Conservation (phyloP, 2,888 invertebrate species). For the Ochropleura plecta region DNA sequence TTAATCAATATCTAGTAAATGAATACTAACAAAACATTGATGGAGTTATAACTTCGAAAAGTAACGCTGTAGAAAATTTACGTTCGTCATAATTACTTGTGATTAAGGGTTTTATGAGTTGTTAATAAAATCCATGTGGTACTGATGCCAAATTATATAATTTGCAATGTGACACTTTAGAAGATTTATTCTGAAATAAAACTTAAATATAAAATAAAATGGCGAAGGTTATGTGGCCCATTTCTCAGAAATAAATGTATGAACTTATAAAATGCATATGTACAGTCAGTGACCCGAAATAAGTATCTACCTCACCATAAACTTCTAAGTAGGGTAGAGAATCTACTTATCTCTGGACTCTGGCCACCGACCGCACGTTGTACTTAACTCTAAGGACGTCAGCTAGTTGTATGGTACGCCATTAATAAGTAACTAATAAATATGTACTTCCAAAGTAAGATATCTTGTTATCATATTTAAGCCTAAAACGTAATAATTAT, state of each 20-base stretch:
- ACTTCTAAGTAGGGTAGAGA: neutral
- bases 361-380: neutral
- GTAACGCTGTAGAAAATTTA: neutral
- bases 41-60: neutral
- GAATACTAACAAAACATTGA: neutral
- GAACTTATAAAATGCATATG: neutral
- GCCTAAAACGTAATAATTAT: slow-evolving; percentile 53
- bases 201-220: neutral
- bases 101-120: too few relatives aligned
- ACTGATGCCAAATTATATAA: too few relatives aligned
- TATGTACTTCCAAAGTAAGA: slow-evolving; percentile 18
- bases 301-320: neutral
- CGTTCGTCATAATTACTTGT: neutral
- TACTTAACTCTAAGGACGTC: slow-evolving; percentile 21
- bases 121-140: too few relatives aligned
- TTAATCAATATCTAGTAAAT: neutral
- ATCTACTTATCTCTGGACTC: neutral
- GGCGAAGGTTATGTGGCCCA: neutral
- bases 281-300: neutral
- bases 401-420: slow-evolving; percentile 8
- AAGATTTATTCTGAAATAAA: too few relatives aligned
- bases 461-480: slow-evolving; percentile 9
- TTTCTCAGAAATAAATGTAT: neutral
- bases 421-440: slow-evolving; percentile 29
- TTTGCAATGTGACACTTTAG: too few relatives aligned